Evolutionary conservation across 1,140 invertebrate species (phyloP), one percentile per base, ranked within the genome.

Genomic region (Anoplophora glabripennis): DNA sequence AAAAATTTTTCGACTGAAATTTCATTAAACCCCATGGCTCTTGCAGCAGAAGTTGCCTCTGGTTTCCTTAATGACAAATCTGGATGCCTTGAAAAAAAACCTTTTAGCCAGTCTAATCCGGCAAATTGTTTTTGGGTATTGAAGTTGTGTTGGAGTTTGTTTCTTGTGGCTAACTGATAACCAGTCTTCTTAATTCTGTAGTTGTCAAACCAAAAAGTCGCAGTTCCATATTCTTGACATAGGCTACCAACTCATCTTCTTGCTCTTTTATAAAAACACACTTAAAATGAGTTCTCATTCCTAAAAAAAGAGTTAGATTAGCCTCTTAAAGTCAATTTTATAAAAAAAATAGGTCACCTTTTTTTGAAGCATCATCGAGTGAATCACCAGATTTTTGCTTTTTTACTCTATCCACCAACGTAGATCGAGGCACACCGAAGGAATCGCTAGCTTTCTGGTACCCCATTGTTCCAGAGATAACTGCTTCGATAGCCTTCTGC

Each of bases 11-110:
- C 40, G 12, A 71, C 71, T n/a, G 63, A 63, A 15, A 65, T 60
- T 67, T 60, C 67, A 45, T 75, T 75, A 57, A 75, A 75, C 0
- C 66, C 72, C 44, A 59, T 60, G 36, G 67, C 69, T 41, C 70
- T 36, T 12, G 72, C 72, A 38, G 66, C 69, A 52, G 71, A 73
- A 11, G 72, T 76, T 21, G 62, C 59, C 59, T 75, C 70, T 8
- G 71, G 71, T 44, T 69, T 69, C n/a, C 69, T 57, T 41, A 72
- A 57, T 1, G 58, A 58, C 55, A 74, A 53, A 36, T 72, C 63
- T 34, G 57, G 61, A 56, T 73, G 56, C 38, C 69, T 47, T 45
- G 64, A 69, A 34, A 72, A 53, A 61, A 73, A 75, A 28, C 63
- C 65, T 7, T 62, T 48, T 3, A 70, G n/a, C 72, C 71, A 74